Evolutionary conservation across 2,797 vertebrate species (phyloP), one percentile per base, ranked within the genome.

Genomic region (Myioborus miniatus): DNA sequence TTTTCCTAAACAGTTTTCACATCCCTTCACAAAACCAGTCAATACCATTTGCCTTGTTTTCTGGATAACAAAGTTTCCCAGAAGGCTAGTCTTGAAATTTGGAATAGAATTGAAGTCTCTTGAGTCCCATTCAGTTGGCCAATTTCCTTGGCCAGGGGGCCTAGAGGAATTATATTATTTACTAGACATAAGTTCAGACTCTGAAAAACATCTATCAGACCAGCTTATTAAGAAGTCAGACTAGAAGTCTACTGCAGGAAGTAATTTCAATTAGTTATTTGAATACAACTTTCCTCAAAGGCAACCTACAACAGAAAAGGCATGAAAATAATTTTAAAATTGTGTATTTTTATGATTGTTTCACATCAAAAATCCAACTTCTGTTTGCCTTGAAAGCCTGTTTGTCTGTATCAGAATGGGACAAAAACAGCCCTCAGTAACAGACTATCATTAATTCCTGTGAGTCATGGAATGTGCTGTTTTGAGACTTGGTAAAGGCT

Each of bases 1-100:
- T 89, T 92, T 92, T 72, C 41, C 70, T 53, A 63, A 91, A n/a
- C 18, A 59, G 49, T 78, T 92, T 93, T 89, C 69, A 87, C 83
- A 83, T 64, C 8, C 20, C 18, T 67, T 78, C 71, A 86, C 24
- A 81, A 78, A 86, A 78, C 24, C 27, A 72, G 36, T 62, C 72
- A 83, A 78, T 80, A 85, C 3, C 11, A 75, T 75, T 95, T 95
- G 11, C 52, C 91, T 13, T 77, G 6, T 15, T 75, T 91, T 84
- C 46, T 53, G 12, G 27, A 68, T 65, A 83, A 68, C 17, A 68
- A 84, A 84, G 52, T 76, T 92, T 93, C 52, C 58, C 75, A 63
- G n/a, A 80, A 74, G n/a, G 22, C 34, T 89, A 23, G 5, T 46
- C n/a, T 75, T 78, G 36, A 59, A 90, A 83, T n/a, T 44, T 72